Evolutionary conservation across 2,888 invertebrate genomes (phyloP).

Genomic region (Byasa hedistus): DNA sequence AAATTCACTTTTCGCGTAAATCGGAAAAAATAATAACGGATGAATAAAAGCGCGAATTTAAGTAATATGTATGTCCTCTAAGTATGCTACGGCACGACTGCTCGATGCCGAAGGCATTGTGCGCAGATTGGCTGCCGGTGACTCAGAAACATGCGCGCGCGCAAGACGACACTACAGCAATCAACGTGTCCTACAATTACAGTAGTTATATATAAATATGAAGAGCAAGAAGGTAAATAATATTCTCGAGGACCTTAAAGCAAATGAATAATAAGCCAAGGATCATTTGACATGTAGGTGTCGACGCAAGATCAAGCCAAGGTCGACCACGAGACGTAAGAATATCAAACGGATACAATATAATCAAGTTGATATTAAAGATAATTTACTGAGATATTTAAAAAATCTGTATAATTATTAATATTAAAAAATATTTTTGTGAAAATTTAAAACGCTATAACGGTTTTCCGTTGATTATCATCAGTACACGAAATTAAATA

Average conservation of each 20-base stretch:
- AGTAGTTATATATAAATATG: conserved; percentile 65
- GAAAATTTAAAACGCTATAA: too few species aligned
- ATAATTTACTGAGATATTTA: too few species aligned
- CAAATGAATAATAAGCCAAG: conserved; percentile 62
- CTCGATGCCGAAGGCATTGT: conserved; percentile 70
- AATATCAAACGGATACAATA: too few species aligned
- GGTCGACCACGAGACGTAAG: conserved; percentile 41
- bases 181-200: conserved; percentile 68
- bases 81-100: conserved; percentile 77
- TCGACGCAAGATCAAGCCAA: conserved; percentile 57
- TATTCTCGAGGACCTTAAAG: conserved; percentile 50
- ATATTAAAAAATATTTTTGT: too few species aligned
- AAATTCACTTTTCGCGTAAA: conserved; percentile 37
- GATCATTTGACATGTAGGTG: conserved; percentile 56
- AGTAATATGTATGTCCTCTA: conserved; percentile 74
- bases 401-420: too few species aligned
- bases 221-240: conserved; percentile 73
- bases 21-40: conserved; percentile 28
- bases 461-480: neutral
- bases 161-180: conserved; percentile 68
- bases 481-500: conserved; percentile 39
- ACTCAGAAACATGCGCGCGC: conserved; percentile 72
- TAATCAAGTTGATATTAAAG: too few species aligned
- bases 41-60: conserved; percentile 49
- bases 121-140: conserved; percentile 72